Percentiles rank a stretch among this genome's conserved stretches.
phyloP scores from a whole-genome alignment of 2,888 invertebrate genomes.

The Nomada lathburiana region DNA sequence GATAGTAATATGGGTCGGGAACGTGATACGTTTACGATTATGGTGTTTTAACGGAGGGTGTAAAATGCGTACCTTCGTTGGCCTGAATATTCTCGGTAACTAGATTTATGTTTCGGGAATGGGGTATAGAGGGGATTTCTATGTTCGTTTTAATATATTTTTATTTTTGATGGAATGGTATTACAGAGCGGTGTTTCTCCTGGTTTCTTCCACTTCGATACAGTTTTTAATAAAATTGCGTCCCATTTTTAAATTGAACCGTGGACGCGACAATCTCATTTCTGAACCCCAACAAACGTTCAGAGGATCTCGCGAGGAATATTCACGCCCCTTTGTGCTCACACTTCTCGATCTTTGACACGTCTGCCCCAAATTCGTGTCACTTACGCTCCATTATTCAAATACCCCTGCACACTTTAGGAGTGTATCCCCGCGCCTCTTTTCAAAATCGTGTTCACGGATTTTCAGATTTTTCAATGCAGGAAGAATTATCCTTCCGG shows the following conservation, averaged over 20 bases:
- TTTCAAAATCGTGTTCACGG: too few relatives aligned
- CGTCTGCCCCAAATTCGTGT: not conserved
- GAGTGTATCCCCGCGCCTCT: not conserved
- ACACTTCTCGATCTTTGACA: not conserved
- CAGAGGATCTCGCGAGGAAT: not conserved
- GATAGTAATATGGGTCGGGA: conserved; percentile 3
- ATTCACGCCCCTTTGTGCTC: not conserved
- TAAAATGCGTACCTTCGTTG: not conserved
- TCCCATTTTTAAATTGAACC: too few relatives aligned
- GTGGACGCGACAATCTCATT: too few relatives aligned
- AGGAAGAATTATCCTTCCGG: not conserved
- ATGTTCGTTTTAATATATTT: too few relatives aligned
- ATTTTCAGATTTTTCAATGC: not conserved
- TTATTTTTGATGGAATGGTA: too few relatives aligned
- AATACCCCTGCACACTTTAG: not conserved
- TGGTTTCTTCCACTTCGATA: too few relatives aligned
- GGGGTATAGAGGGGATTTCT: too few relatives aligned
- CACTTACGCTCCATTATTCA: not conserved
- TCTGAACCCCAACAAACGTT: not conserved
- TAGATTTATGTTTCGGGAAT: too few relatives aligned
- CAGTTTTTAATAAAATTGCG: too few relatives aligned
- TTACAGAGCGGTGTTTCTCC: too few relatives aligned
- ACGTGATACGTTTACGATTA: not conserved
- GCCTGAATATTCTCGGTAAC: too few relatives aligned
- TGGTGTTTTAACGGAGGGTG: not conserved